A percentile compares a stretch with the other conserved stretches of the same genome.
phyloP scores from a whole-genome alignment of 2,888 invertebrate species.

The Zonitis immaculata region DNA sequence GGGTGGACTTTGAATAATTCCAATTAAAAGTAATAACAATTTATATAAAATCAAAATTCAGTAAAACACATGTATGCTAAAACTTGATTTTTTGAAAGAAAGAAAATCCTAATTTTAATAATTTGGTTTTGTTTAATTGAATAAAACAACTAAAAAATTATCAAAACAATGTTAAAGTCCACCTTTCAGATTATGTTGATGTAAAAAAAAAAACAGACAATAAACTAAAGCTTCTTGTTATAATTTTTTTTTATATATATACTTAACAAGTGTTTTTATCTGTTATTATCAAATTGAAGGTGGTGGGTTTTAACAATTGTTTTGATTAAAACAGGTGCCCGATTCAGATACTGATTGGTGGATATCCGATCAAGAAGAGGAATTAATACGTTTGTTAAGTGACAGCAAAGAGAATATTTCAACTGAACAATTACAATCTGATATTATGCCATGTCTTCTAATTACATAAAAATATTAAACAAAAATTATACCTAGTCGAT shows the following conservation, averaged over 20 bases:
- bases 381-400: conserved; percentile 68
- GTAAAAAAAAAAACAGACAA: neutral
- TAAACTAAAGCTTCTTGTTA: conserved; percentile 11
- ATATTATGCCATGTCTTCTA: conserved; percentile 44
- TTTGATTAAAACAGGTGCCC: conserved; percentile 49
- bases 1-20: conserved; percentile 53
- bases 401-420: conserved; percentile 60
- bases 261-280: conserved; percentile 8
- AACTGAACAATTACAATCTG: conserved; percentile 44
- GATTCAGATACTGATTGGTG: conserved; percentile 73
- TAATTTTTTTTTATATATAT: conserved; percentile 10
- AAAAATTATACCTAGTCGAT: conserved; percentile 13
- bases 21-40: conserved; percentile 14
- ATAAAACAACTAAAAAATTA: conserved; percentile 17
- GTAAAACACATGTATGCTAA: conserved; percentile 34
- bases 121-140: neutral
- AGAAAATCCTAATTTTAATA: conserved; percentile 1
- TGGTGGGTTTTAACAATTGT: conserved; percentile 45
- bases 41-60: conserved; percentile 18
- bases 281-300: conserved; percentile 16
- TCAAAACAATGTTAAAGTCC: conserved; percentile 51
- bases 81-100: conserved; percentile 8
- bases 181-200: conserved; percentile 33
- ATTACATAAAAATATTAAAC: conserved; percentile 13
- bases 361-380: conserved; percentile 75